Percentiles rank a stretch among this genome's conserved stretches.
Conservation (phyloP, 1,140 invertebrate species). For the fruit fly (Drosophila melanogaster) region Release_6_plus_ISO1_MT NT_037436.4:11582001-11582500, state of each 20-base stretch:
- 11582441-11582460: neutral
- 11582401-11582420: too few relatives aligned
- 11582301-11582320: too few relatives aligned
- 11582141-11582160: neutral
- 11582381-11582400: neutral
- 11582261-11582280: neutral
- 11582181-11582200: slow-evolving; percentile 11
- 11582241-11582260: neutral
- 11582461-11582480: slow-evolving; percentile 10
- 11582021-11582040: too few relatives aligned
- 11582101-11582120: slow-evolving; percentile 10
- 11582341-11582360: too few relatives aligned
- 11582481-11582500: slow-evolving; percentile 55
- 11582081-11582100: slow-evolving; percentile 4
- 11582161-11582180: neutral
- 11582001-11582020: too few relatives aligned
- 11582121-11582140: neutral
- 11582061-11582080: slow-evolving; percentile 14
- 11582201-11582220: neutral
- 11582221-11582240: neutral
- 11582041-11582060: neutral
- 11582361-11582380: neutral
- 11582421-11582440: too few relatives aligned
- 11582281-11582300: neutral
- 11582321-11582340: too few relatives aligned